Evolutionary conservation across 2,113 vertebrate species (phyloP).

Genomic region (Manacus vitellinus): DNA sequence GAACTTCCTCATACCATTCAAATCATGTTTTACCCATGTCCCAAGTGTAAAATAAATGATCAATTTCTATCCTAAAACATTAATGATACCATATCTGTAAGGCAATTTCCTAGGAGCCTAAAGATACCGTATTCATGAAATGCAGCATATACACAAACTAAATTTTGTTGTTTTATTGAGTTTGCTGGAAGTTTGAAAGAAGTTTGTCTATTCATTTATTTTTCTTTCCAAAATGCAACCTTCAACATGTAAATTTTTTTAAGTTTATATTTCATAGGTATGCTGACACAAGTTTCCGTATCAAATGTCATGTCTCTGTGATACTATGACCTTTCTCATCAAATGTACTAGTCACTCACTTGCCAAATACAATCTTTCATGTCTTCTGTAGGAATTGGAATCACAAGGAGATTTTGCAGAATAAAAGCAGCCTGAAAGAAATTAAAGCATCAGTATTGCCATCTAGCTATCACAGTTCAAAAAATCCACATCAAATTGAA

Average conservation of each 20-base stretch:
- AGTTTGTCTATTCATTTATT: not conserved
- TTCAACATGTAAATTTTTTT: not conserved
- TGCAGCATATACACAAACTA: not conserved
- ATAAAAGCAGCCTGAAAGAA: slow-evolving; percentile 91
- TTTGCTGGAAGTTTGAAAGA: not conserved
- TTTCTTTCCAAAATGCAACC: not conserved
- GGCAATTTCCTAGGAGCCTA: not conserved
- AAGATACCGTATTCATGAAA: not conserved
- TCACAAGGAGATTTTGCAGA: slow-evolving; percentile 94
- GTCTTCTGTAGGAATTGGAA: slow-evolving; percentile 88
- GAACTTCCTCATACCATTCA: not conserved
- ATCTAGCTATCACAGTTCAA: slow-evolving; percentile 72
- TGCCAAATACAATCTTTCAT: slow-evolving; percentile 87
- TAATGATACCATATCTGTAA: not conserved
- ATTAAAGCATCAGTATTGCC: slow-evolving; percentile 78
- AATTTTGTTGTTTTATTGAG: not conserved
- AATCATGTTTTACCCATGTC: not conserved
- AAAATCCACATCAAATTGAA: not conserved
- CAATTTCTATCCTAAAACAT: not conserved
- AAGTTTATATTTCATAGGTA: not conserved
- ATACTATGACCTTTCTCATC: not conserved
- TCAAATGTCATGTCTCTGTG: not conserved
- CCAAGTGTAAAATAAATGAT: not conserved
- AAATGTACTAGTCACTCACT: slow-evolving; percentile 75
- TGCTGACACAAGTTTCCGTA: not conserved